phyloP scores from a whole-genome alignment of 2,888 invertebrate genomes.

The Catocala nupta region DNA sequence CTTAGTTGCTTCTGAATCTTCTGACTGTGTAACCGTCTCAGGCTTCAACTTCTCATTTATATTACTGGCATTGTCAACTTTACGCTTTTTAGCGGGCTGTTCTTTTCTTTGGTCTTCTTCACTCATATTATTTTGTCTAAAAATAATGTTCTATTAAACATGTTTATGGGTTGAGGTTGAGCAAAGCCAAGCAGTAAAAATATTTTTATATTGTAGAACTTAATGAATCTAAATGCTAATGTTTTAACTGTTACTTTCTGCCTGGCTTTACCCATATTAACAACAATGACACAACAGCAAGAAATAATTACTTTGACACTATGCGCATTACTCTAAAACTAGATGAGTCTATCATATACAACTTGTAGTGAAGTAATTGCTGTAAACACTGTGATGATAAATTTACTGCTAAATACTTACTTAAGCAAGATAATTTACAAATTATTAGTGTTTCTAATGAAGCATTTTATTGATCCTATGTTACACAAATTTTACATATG shows the following conservation, averaged over 20 bases:
- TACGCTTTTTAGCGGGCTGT: conserved; percentile 63
- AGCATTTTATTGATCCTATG: conserved; percentile 2
- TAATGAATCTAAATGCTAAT: too few species aligned
- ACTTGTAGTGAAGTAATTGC: conserved; percentile 12
- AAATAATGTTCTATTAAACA: conserved; percentile 52
- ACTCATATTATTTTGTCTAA: conserved; percentile 59
- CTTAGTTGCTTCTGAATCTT: not conserved
- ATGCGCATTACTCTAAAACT: not conserved
- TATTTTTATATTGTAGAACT: too few species aligned
- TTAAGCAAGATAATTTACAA: conserved; percentile 4
- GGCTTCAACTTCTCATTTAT: conserved; percentile 3
- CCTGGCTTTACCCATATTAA: conserved; percentile 1
- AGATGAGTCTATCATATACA: conserved; percentile 10
- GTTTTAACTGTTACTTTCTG: not conserved
- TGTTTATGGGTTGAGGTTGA: conserved; percentile 20
- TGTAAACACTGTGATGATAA: conserved; percentile 27
- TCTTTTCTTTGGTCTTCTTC: conserved; percentile 38
- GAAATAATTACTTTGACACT: not conserved
- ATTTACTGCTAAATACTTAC: conserved; percentile 5
- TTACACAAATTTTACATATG: not conserved
- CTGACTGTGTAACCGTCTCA: not conserved
- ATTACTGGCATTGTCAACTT: conserved; percentile 41
- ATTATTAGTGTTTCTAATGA: not conserved
- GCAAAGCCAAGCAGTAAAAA: conserved; percentile 22
- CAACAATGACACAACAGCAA: conserved; percentile 11